These are phyloP conservation scores for Sterna hirundo DNA, from an alignment of 2,113 vertebrate species.

Conservation along the genomic window DNA sequence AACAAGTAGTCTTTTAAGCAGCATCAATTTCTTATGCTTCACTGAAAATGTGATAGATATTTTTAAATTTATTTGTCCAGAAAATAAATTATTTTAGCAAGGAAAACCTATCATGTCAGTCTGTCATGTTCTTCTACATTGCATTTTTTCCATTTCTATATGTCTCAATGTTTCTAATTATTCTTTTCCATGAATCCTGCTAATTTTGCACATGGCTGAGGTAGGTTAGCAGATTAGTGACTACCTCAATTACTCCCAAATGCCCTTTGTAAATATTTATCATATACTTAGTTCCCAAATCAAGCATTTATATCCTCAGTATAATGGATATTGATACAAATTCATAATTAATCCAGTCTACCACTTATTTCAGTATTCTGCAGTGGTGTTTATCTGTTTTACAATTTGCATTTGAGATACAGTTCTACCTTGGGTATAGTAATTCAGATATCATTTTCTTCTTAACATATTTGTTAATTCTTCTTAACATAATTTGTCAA, in stretches of 20 bases:
- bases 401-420: not conserved
- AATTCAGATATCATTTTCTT: not conserved
- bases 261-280: not conserved
- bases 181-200: not conserved
- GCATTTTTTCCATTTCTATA: not conserved
- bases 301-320: not conserved
- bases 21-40: not conserved
- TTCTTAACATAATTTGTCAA: not conserved
- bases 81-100: slow-evolving; percentile 26
- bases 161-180: not conserved
- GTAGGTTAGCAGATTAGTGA: not conserved
- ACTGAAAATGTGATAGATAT: not conserved
- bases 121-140: not conserved
- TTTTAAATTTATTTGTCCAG: not conserved
- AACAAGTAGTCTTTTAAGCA: not conserved
- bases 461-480: not conserved
- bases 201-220: not conserved
- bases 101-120: not conserved
- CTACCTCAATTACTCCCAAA: not conserved
- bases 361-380: not conserved
- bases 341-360: not conserved
- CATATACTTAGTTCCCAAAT: not conserved
- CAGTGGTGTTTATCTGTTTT: not conserved
- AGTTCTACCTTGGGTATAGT: not conserved
- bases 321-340: not conserved